These are phyloP conservation scores for Nicator chloris DNA, from an alignment of 2,113 vertebrate species.

Conservation along the genomic window DNA sequence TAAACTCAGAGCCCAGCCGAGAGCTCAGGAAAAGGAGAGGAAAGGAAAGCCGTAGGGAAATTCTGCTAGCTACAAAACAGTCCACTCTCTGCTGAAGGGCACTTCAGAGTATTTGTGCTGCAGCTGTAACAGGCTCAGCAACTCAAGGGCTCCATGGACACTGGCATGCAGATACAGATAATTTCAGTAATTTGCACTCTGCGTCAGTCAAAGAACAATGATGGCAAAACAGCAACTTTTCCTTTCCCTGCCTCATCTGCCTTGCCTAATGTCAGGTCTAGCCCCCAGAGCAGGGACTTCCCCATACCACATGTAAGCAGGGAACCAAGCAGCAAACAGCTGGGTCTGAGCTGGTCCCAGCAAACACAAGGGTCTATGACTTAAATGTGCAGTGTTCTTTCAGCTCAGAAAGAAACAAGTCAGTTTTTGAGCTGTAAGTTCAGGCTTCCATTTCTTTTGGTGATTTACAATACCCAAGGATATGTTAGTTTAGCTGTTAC, in stretches of 20 bases:
- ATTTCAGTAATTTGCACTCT: background rate
- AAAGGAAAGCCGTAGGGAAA: background rate
- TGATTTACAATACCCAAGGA: background rate
- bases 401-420: background rate
- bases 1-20: background rate
- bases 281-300: background rate
- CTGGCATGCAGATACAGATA: background rate
- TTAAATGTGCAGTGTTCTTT: background rate
- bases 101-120: background rate
- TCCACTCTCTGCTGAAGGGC: background rate
- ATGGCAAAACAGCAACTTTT: background rate
- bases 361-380: background rate
- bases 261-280: background rate
- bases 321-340: background rate
- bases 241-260: background rate
- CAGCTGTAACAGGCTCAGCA: background rate
- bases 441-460: background rate
- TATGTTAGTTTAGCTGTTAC: background rate
- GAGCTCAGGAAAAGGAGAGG: background rate
- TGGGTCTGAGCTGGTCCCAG: background rate
- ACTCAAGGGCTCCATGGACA: background rate
- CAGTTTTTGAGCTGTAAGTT: rapidly evolving
- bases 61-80: background rate
- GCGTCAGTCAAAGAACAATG: background rate
- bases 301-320: background rate